Evolutionary conservation across 2,113 vertebrate species (phyloP), one percentile per base, ranked within the genome.

Genomic region (Lagopus muta): DNA sequence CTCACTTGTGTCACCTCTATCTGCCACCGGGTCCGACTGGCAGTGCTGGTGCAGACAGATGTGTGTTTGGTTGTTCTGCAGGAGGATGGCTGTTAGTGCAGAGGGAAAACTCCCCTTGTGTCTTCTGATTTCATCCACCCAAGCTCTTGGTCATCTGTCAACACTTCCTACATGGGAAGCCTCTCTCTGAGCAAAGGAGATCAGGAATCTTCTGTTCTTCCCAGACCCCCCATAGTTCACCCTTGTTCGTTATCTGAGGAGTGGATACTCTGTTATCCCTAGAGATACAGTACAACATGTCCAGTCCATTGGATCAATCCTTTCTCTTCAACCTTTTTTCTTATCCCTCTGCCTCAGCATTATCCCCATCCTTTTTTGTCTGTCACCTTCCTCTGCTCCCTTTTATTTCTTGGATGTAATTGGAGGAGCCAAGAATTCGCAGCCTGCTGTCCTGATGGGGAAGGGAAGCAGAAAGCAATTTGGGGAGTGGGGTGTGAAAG

Each of bases 401-500:
- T 86, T 77, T 89, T 74, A 40, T 92, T 82, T 94, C 90, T 93
- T 85, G 47, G 4, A 43, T 90, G 48, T 71, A 77, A 93, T 91
- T 92, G 80, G 73, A 90, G 86, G 76, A 92, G 93, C 89, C 1
- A 7, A 82, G 78, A 94, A 91, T 73, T 88, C 2, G 2, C 71
- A 78, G 73, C 88, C 95, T 74, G 87, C 20, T 84, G 45, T 78
- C 81, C 73, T 77, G 86, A 88, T 91, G 88, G 81, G 69, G 66
- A 86, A 70, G 84, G 69, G 90, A 92, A 60, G 78, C 93, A 94
- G 91, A 82, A 88, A 75, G 83, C 9, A 52, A 77, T 96, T 92
- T 96, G 93, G 88, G 82, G 95, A 95, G 83, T n/a, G 77, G 83
- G 73, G 73, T 88, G 94, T 90, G 94, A 95, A 93, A 95, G 80